Conservation (phyloP, 2,113 vertebrate genomes). For the Noturus placidus region DNA sequence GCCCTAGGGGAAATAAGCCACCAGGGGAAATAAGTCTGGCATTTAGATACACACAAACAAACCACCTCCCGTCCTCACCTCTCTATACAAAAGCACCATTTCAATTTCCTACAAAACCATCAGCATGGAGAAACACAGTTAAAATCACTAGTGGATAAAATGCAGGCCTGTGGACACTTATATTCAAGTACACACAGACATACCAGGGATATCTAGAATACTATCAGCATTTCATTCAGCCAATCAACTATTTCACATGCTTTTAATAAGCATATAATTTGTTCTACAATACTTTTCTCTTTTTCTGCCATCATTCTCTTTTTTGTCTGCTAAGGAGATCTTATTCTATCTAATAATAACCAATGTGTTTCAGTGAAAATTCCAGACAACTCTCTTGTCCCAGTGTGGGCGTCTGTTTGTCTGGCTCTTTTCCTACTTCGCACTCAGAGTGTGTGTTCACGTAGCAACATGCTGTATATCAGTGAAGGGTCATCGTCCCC, state of each 20-base stretch:
- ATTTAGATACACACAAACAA: conserved; percentile 2
- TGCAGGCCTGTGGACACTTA: not conserved
- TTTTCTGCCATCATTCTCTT: not conserved
- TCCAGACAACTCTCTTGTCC: not conserved
- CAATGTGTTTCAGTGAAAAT: not conserved
- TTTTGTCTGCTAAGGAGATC: not conserved
- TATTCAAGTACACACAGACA: not conserved
- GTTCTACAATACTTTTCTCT: not conserved
- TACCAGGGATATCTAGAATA: not conserved
- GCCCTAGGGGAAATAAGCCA: too few species aligned
- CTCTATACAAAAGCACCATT: not conserved
- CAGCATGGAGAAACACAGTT: not conserved
- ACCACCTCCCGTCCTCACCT: not conserved
- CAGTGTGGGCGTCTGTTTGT: conserved; percentile 10
- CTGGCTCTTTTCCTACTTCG: conserved; percentile 6
- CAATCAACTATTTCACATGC: not conserved
- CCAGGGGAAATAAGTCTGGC: not conserved
- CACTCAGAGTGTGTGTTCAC: not conserved
- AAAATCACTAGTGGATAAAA: not conserved
- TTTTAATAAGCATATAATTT: not conserved
- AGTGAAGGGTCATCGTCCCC: not conserved
- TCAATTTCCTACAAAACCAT: not conserved
- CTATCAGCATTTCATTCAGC: not conserved
- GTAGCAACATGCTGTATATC: not conserved
- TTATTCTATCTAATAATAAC: conserved; percentile 20